A percentile compares a stretch with the other conserved stretches of the same genome.
Conservation (phyloP, 2,113 vertebrate species). For the Scytalopus superciliaris region DNA sequence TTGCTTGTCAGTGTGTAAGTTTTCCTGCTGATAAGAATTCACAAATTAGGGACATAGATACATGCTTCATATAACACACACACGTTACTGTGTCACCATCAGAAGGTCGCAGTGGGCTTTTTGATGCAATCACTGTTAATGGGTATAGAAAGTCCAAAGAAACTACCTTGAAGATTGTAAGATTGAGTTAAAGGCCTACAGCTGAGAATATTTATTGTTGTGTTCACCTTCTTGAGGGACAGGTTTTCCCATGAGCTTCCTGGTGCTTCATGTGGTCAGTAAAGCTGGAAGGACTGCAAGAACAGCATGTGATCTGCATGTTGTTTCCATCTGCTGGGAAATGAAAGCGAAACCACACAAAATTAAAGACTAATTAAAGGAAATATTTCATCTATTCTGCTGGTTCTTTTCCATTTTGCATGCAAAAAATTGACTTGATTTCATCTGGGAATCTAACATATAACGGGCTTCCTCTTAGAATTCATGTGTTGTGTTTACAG, state of each 20-base stretch:
- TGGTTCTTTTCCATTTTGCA: background rate
- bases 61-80: background rate
- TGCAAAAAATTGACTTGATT: background rate
- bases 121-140: background rate
- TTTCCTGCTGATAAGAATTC: background rate
- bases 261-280: background rate
- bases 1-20: background rate
- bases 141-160: background rate
- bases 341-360: background rate
- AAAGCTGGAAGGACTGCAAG: background rate
- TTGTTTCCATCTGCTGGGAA: background rate
- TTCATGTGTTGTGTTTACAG: background rate
- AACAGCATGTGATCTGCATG: background rate
- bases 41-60: background rate
- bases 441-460: background rate
- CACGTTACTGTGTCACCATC: accelerated
- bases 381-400: background rate
- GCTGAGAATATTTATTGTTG: background rate
- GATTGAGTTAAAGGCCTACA: background rate
- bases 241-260: background rate
- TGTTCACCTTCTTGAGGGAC: background rate
- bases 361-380: background rate
- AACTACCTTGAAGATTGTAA: background rate
- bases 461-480: background rate
- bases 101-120: background rate